A percentile compares a stretch with the other conserved stretches of the same genome.
phyloP scores from a whole-genome alignment of 2,797 vertebrate species.

The Centropyge bicolor region DNA sequence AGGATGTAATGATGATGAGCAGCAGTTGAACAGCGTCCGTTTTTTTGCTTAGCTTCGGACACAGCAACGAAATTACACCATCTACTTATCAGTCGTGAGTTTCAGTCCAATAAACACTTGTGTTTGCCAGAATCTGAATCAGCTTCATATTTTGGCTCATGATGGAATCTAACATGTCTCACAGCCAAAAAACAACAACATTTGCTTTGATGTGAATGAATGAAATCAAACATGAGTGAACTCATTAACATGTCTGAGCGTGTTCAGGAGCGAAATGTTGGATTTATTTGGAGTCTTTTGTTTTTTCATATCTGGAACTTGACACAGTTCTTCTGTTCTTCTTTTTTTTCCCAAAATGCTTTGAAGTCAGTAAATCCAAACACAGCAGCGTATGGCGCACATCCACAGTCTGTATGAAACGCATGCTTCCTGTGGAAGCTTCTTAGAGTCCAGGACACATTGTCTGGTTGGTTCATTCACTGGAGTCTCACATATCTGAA shows the following conservation, averaged over 20 bases:
- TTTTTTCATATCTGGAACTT: conserved; percentile 19
- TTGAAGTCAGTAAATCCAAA: conserved; percentile 16
- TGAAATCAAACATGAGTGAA: neutral
- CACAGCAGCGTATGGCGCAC: conserved; percentile 9
- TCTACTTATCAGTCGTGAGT: neutral
- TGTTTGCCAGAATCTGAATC: neutral
- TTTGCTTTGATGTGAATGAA: neutral
- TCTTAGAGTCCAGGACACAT: conserved; percentile 12
- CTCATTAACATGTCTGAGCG: neutral
- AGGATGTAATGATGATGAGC: neutral
- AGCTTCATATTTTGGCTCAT: neutral
- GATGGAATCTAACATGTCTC: neutral
- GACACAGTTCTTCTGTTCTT: neutral
- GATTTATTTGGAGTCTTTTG: neutral
- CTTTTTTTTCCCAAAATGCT: conserved; percentile 10
- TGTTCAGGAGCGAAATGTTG: neutral
- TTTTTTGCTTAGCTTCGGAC: neutral
- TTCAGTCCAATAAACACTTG: neutral
- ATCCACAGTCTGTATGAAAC: neutral
- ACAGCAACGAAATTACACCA: neutral
- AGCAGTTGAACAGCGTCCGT: neutral
- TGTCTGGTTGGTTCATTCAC: conserved; percentile 32
- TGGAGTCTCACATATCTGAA: conserved; percentile 25
- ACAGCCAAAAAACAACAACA: neutral
- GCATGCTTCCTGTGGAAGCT: conserved; percentile 9